Evolutionary conservation across 2,888 invertebrate species (phyloP), one percentile per base, ranked within the genome.

Genomic region (Euproctis similis): DNA sequence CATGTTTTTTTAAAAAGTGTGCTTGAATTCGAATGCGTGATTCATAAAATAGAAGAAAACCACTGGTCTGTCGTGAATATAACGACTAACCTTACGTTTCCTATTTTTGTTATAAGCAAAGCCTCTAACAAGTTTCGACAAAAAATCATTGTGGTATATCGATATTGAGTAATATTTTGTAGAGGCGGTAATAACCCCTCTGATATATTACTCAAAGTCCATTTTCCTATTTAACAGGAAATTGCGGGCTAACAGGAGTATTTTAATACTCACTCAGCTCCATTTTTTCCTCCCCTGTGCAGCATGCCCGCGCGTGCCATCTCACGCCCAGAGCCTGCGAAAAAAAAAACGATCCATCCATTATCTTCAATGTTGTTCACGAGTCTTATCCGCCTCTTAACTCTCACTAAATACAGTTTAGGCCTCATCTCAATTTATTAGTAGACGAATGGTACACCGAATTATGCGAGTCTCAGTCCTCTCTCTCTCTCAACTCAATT

Each of bases 271-370:
- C 77, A 90, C 90, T 90, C 90, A 67, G 90, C 87, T 82, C 89
- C 89, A 81, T 90, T 89, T 87, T 89, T 90, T 80, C 89, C 88
- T 68, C 87, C 87, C 86, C 89, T 89, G 85, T 90, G 90, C 85
- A 90, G 88, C 87, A 90, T 90, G 70, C 90, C 90, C 87, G 90
- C 89, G 81, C 89, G 89, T 84, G 91, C 90, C 91, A 91, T 91
- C 86, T 88, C 88, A 88, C 87, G 85, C 84, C 80, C 73, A 73
- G 75, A 70, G 71, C 75, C 88, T 87, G 81, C 39, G 80, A 80
- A 73, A 62, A 62, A 67, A 53, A 63, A 47, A 55, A 65, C 71
- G 74, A 74, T 69, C 64, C 76, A 78, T 78, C 73, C 14, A 14
- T 14, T 14, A 14, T 14, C 60, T 57, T 63, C 57, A 58, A 59